phyloP scores from a whole-genome alignment of 2,797 vertebrate genomes.

The Eremophila alpestris region DNA sequence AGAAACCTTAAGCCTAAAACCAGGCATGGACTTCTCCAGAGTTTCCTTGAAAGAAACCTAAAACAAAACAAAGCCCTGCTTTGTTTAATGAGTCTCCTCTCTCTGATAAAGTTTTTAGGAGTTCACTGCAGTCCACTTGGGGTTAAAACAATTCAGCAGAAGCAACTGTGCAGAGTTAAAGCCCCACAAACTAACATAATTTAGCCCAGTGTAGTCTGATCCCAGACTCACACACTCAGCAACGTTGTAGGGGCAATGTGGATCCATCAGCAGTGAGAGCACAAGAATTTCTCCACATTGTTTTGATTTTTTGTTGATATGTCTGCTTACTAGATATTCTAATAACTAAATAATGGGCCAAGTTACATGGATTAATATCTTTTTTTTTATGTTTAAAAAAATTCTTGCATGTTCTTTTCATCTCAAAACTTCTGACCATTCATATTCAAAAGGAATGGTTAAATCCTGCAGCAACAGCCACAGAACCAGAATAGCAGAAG shows the following conservation, averaged over 20 bases:
- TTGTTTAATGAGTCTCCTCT: neutral
- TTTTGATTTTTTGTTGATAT: neutral
- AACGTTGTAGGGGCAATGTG: neutral
- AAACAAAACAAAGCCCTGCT: accelerated
- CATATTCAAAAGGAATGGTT: neutral
- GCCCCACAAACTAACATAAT: neutral
- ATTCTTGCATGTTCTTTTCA: neutral
- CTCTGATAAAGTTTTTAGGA: neutral
- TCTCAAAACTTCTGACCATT: neutral
- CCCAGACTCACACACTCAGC: neutral
- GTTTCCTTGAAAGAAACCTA: neutral
- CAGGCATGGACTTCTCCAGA: neutral
- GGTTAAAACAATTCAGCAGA: neutral
- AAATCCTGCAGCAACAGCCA: neutral
- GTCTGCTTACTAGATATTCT: neutral
- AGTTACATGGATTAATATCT: neutral
- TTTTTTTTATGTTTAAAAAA: neutral
- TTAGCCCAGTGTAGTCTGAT: neutral
- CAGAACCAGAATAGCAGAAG: neutral
- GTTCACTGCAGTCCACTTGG: neutral
- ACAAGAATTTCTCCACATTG: neutral
- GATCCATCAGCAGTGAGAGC: neutral
- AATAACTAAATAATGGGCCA: neutral
- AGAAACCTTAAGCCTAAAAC: neutral
- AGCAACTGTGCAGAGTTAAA: neutral